Conservation (phyloP, 2,113 vertebrate species). For the Pomatostomus ruficeps region DNA sequence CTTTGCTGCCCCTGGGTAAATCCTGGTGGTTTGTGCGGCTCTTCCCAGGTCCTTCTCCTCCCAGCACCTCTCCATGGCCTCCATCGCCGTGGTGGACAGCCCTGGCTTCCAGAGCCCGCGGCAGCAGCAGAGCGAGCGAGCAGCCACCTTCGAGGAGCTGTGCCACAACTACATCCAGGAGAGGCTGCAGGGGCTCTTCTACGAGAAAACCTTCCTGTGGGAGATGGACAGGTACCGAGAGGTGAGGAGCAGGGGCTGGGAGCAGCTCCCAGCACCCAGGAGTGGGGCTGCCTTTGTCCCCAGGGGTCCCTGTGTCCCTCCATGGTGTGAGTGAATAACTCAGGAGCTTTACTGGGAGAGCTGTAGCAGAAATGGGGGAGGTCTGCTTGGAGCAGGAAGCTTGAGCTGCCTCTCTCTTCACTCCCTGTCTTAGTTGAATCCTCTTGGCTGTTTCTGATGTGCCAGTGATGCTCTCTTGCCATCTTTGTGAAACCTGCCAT, state of each 20-base stretch:
- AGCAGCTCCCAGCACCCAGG: not conserved
- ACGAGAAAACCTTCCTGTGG: slow-evolving; percentile 77
- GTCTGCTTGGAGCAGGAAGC: fast-evolving
- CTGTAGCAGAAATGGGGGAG: not conserved
- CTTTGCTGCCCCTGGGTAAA: not conserved
- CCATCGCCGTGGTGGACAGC: slow-evolving; percentile 88
- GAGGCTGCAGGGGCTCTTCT: slow-evolving; percentile 83
- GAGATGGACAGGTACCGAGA: slow-evolving; percentile 77
- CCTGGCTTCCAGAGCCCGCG: slow-evolving; percentile 88
- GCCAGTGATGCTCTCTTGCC: not conserved
- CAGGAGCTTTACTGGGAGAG: not conserved
- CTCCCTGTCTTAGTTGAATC: not conserved
- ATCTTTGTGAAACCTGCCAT: not conserved
- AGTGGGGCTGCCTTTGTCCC: not conserved
- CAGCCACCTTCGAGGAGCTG: slow-evolving; percentile 86
- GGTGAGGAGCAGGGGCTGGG: slow-evolving; percentile 65
- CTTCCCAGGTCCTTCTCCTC: slow-evolving; percentile 82
- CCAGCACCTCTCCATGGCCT: slow-evolving; percentile 83
- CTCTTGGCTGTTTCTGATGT: not conserved
- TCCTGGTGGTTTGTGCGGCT: fast-evolving
- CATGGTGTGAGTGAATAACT: fast-evolving
- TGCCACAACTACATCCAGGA: slow-evolving; percentile 93
- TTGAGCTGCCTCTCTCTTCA: not conserved
- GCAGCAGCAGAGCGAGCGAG: slow-evolving; percentile 75
- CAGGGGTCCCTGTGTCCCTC: fast-evolving